phyloP scores from a whole-genome alignment of 2,888 invertebrate species.

The Phengaris alcon region DNA sequence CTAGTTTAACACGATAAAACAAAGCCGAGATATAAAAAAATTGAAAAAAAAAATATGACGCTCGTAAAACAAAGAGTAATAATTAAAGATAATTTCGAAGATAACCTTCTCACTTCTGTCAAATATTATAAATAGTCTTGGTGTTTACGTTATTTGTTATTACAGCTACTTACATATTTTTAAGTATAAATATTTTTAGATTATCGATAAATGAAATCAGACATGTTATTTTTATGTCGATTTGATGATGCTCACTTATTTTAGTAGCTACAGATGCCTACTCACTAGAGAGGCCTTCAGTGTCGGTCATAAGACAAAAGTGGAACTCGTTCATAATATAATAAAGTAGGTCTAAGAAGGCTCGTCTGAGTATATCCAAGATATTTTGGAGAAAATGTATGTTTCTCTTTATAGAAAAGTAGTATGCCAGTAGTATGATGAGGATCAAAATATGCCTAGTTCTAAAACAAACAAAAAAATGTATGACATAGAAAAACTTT shows the following conservation, averaged over 20 bases:
- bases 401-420: no score
- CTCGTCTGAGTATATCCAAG: neutral
- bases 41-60: neutral
- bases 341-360: no score
- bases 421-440: no score
- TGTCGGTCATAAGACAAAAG: no score
- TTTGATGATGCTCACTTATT: neutral
- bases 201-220: conserved; percentile 7
- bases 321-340: no score
- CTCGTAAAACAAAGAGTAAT: neutral
- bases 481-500: neutral
- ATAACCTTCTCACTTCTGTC: conserved; percentile 22
- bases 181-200: conserved; percentile 4
- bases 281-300: no score
- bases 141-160: conserved; percentile 16
- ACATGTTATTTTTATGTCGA: neutral
- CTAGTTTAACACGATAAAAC: neutral
- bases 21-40: neutral
- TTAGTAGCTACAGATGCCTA: no score
- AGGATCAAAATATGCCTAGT: no score
- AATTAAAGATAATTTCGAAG: neutral
- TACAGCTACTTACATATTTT: neutral
- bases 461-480: no score
- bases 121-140: conserved; percentile 15
- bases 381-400: no score